Base-by-base conservation (phyloP, 1,140 invertebrate species). In the Zaprionus kolodkinae region DNA sequence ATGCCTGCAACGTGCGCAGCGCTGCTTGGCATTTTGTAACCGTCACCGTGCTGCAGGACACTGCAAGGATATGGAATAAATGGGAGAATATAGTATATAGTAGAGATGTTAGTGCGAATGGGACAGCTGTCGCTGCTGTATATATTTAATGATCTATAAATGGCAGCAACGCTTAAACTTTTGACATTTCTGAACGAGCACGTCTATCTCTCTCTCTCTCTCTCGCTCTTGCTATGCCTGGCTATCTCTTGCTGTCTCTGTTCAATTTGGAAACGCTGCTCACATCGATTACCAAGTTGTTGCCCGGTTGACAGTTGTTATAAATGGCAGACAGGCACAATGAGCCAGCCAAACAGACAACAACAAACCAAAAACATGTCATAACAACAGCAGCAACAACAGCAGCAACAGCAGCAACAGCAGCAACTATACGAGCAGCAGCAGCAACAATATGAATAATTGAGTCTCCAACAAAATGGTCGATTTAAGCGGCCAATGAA, bases 1-100 rank as follows among this genome's bases (percentile, higher is more conserved):
- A 98, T 56, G 96, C 96, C 94, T 97, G 96, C 61, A 98, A 94
- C 27, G 97, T 97, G 78, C 96, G 94, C 66, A 98, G 94, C 5
- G 97, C 97, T 25, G 96, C 96, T 93, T 97, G 97, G 93, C 97
- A 98, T 93, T 97, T 97, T 67, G 96, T 97, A 81, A 98, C 97
- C 35, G 97, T 98, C 78, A 97, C 96, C 17, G 97, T 98, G 55
- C 97, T 97, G 93, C 97, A 98, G 64, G 97, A 97, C 91, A 98
- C 97, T 98, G 95, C 13, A 96, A 91, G 89, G 90, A 70, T 72
- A 79, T 60, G 6, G 3, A 4, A 9, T 3, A 21, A 21, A 21
- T 21, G 21, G n/a, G 40, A 45, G n/a, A 15, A 9, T 15, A 45
- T 30, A 52, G 36, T 27, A 72, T n/a, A 59, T 50, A 74, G 52